Base-by-base conservation (phyloP, 2,797 vertebrate genomes). In the Periophthalmus magnuspinnatus region DNA sequence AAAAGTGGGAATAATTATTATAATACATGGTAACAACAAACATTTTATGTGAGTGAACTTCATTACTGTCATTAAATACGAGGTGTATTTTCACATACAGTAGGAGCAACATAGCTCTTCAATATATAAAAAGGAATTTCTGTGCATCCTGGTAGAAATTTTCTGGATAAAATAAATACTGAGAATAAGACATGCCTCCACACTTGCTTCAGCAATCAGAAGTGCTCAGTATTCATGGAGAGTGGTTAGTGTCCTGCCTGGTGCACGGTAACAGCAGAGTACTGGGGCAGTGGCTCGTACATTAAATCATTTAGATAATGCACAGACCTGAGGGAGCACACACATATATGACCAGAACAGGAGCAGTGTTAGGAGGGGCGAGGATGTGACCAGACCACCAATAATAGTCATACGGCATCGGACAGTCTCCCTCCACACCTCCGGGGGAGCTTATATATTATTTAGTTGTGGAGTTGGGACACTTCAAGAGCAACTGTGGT, bases 271-370 rank as follows among this genome's bases (percentile, higher is more conserved):
- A 83, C 84, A 81, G 81, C 36, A 80, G 69, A 76, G 74, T 82
- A 80, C 72, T 32, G 60, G 67, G 75, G 76, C 38, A 5, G 78
- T 76, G 64, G 73, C 71, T 34, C 60, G 67, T 70, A 87, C 86
- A 78, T 87, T 90, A 89, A 88, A 90, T 90, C 81, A 89, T 89
- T 86, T 87, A 84, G 84, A 89, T 89, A 89, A 90, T 84, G 83
- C 75, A 81, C 70, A 83, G 83, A 90, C 88, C 84, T 64, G 55
- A 80, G 82, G 71, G 74, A 74, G 74, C 70, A 65, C 77, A 75
- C 76, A 70, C 71, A 78, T 69, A 76, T 71, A 84, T 76, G 83
- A 89, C 79, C 84, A 79, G 45, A 50, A 33, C 81, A 67, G 78
- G 71, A 19, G 59, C 24, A 78, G 61, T 0, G 65, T 79, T 69